Percentiles rank a stretch among this genome's conserved stretches.
phyloP scores from a whole-genome alignment of 2,113 vertebrate genomes.

The Plecturocebus donacophilus region DNA sequence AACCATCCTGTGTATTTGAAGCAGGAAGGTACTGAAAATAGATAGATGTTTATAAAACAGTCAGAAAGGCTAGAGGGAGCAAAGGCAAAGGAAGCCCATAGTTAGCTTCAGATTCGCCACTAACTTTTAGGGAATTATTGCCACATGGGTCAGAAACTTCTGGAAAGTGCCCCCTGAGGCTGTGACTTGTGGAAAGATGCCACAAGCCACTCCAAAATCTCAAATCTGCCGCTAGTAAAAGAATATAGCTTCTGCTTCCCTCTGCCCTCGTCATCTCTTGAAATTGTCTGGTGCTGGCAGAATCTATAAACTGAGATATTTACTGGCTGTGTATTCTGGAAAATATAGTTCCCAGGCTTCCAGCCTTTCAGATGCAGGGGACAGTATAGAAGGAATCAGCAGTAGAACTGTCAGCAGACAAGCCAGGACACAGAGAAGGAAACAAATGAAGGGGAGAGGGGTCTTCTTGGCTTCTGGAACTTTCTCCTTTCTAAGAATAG shows the following conservation, averaged over 20 bases:
- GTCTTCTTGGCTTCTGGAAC: not conserved
- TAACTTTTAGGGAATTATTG: not conserved
- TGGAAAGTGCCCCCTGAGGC: not conserved
- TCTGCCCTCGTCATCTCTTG: not conserved
- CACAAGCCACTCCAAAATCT: not conserved
- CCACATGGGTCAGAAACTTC: not conserved
- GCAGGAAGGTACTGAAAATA: conserved; percentile 33
- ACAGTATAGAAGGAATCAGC: not conserved
- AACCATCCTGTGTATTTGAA: not conserved
- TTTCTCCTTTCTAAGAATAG: not conserved
- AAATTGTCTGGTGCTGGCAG: not conserved
- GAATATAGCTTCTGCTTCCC: not conserved
- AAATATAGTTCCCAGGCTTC: not conserved
- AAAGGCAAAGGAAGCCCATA: not conserved
- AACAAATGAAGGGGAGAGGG: not conserved
- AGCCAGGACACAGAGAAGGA: not conserved
- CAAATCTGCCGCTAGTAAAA: not conserved
- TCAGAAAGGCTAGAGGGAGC: not conserved
- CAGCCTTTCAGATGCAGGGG: not conserved
- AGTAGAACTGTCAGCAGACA: not conserved
- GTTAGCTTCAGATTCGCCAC: not conserved
- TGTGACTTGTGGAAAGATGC: not conserved
- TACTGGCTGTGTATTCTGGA: not conserved
- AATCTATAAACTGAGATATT: not conserved
- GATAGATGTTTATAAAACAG: not conserved